These are phyloP conservation scores for Enteromius treurensis DNA, from an alignment of 2,797 vertebrate species.

Conservation along the genomic window DNA sequence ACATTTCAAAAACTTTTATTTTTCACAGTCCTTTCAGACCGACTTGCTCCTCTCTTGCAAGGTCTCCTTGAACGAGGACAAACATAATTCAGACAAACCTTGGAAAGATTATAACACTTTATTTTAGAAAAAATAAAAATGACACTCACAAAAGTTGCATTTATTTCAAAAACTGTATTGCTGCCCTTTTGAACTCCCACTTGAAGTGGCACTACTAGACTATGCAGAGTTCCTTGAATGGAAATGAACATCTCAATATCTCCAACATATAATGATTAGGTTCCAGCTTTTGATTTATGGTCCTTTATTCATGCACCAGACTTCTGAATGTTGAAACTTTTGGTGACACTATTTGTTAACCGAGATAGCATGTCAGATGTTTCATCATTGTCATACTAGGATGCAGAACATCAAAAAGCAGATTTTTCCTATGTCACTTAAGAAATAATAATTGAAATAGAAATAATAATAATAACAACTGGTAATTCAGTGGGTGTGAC, in stretches of 20 bases:
- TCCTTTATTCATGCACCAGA: background rate
- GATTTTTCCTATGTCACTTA: background rate
- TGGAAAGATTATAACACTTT: background rate
- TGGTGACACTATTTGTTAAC: background rate
- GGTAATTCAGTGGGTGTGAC: background rate
- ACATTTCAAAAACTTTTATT: background rate
- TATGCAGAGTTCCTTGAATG: too few relatives aligned
- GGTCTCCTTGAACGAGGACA: background rate
- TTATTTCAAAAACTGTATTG: background rate
- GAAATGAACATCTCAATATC: background rate
- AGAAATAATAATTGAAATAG: background rate
- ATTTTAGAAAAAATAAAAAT: background rate
- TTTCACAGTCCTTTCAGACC: background rate
- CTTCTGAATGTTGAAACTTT: background rate
- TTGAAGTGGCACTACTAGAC: background rate
- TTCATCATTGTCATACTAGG: background rate
- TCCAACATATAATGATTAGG: background rate
- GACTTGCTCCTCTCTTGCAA: background rate
- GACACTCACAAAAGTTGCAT: background rate
- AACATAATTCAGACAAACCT: conserved; percentile 4
- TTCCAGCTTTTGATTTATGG: background rate
- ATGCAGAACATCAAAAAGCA: background rate
- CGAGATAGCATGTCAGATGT: background rate
- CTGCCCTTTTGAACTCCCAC: background rate
- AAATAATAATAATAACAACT: too few relatives aligned